These are phyloP conservation scores for Pseudochirops corinnae DNA, from an alignment of 2,797 vertebrate species.

Conservation along the genomic window DNA sequence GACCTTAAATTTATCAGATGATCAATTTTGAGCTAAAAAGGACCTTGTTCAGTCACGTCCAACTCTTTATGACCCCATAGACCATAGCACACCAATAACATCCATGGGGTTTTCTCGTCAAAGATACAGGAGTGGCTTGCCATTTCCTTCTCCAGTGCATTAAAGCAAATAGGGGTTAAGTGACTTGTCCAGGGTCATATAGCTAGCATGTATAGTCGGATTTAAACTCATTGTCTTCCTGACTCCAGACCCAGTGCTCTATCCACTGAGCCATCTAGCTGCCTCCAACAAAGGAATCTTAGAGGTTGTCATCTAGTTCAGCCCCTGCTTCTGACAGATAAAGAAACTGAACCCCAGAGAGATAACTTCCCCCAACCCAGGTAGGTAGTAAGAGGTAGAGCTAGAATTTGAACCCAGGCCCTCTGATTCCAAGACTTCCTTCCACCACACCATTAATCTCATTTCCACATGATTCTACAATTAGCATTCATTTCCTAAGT, in stretches of 20 bases:
- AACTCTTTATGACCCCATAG: neutral
- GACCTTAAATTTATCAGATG: neutral
- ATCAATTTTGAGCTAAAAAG: neutral
- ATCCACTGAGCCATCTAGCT: neutral
- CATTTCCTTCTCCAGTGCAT: neutral
- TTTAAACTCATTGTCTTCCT: neutral
- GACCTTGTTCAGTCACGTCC: neutral
- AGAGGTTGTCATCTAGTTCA: neutral
- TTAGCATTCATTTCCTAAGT: neutral
- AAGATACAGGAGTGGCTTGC: neutral
- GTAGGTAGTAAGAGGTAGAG: neutral
- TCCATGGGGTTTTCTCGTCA: neutral
- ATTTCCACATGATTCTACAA: neutral
- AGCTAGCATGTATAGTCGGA: neutral
- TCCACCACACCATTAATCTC: neutral
- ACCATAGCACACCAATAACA: neutral
- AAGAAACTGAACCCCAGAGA: neutral
- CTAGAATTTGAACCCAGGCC: neutral
- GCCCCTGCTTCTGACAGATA: neutral
- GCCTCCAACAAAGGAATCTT: neutral
- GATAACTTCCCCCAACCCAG: neutral
- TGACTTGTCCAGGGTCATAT: neutral
- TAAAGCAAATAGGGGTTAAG: neutral
- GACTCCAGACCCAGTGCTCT: neutral
- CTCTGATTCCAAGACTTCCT: neutral